Percentiles rank a stretch among this genome's conserved stretches.
Conservation (phyloP, 1,140 invertebrate species). For the Yoshiicerus persimilis region DNA sequence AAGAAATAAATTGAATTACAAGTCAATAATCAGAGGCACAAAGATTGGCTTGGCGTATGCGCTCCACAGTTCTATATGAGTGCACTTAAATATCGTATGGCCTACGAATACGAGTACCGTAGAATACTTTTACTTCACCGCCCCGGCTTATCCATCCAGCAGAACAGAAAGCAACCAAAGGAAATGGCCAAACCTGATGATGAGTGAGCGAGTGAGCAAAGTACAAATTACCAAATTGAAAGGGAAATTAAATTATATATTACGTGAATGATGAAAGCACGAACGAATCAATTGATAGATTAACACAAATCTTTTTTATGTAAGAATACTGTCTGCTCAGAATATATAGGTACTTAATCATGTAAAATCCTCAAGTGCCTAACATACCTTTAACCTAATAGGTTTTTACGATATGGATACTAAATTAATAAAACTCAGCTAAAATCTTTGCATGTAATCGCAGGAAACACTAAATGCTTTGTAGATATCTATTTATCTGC, state of each 20-base stretch:
- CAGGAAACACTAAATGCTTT: too few relatives aligned
- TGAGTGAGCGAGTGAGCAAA: neutral
- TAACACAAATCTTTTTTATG: neutral
- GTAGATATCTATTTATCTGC: too few relatives aligned
- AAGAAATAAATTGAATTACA: slow-evolving; percentile 15
- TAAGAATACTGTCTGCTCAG: neutral
- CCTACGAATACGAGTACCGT: neutral
- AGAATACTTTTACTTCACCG: neutral
- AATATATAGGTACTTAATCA: too few relatives aligned
- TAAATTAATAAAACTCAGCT: too few relatives aligned
- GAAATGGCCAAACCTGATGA: neutral
- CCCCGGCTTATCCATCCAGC: neutral
- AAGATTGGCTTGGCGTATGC: slow-evolving; percentile 15
- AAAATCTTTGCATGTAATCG: too few relatives aligned
- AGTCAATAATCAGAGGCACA: slow-evolving; percentile 2
- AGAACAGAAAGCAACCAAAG: neutral
- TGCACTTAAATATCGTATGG: neutral
- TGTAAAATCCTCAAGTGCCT: too few relatives aligned
- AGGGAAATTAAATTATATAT: slow-evolving; percentile 8
- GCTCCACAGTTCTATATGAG: neutral
- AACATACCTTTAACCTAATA: too few relatives aligned
- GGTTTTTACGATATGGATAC: too few relatives aligned
- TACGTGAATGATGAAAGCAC: neutral
- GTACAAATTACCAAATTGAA: neutral
- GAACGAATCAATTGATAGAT: neutral